phyloP scores from a whole-genome alignment of 2,888 invertebrate species.

The Cheiracanthium punctorium region DNA sequence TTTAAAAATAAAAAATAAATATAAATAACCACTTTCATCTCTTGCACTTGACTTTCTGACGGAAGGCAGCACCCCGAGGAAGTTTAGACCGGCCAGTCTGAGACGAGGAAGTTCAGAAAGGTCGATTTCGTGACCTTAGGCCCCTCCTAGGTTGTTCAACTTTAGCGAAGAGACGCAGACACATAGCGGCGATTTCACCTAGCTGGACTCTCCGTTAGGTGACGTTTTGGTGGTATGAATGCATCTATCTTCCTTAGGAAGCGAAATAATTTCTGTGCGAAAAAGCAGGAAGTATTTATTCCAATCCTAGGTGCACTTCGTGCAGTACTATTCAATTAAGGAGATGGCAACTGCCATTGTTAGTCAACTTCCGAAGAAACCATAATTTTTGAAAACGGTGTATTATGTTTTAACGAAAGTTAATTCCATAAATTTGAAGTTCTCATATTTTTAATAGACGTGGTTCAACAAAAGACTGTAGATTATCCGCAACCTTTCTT shows the following conservation, averaged over 20 bases:
- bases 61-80: slow-evolving; percentile 4
- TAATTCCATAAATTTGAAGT: no score
- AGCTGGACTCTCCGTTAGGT: background rate
- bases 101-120: slow-evolving; percentile 14
- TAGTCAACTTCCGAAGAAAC: no score
- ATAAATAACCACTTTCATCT: background rate
- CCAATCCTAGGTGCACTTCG: no score
- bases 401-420: no score
- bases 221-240: background rate
- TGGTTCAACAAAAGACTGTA: no score
- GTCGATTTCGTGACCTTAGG: slow-evolving; percentile 15
- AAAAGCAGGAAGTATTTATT: background rate
- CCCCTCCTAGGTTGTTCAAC: slow-evolving; percentile 15
- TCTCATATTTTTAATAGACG: no score
- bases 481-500: no score
- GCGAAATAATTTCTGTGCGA: background rate
- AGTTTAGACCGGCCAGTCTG: background rate
- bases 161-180: background rate
- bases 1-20: background rate
- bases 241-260: background rate
- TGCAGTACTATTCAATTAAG: no score
- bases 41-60: background rate
- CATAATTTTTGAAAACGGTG: no score
- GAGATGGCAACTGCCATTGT: no score
- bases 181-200: background rate